These are phyloP conservation scores for Atherinomorus stipes DNA, from an alignment of 2,113 vertebrate genomes.

Conservation along the genomic window DNA sequence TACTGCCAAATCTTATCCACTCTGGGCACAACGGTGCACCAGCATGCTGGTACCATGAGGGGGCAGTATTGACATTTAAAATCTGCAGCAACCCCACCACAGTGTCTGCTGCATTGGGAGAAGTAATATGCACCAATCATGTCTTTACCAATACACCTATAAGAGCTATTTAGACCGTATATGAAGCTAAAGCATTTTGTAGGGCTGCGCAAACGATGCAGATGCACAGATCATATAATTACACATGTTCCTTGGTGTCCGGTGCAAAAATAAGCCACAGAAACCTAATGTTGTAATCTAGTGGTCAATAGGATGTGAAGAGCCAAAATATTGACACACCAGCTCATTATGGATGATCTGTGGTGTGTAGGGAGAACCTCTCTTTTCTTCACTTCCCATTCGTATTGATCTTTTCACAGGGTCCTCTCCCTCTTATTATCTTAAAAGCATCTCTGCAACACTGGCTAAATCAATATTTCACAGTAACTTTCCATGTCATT, in stretches of 20 bases:
- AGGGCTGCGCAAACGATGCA: slow-evolving; percentile 6
- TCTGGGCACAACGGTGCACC: slow-evolving; percentile 24
- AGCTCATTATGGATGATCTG: slow-evolving; percentile 79
- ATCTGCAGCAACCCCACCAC: background rate
- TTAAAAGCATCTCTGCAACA: slow-evolving; percentile 82
- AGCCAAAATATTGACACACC: slow-evolving; percentile 69
- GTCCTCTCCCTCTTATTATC: slow-evolving; percentile 78
- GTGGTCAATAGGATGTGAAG: slow-evolving; percentile 65
- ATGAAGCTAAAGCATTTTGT: slow-evolving; percentile 9
- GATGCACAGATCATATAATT: slow-evolving; percentile 7
- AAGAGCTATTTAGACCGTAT: background rate
- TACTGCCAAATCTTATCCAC: slow-evolving; percentile 16
- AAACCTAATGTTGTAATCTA: slow-evolving; percentile 39
- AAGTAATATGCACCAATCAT: slow-evolving; percentile 25
- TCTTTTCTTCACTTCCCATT: slow-evolving; percentile 75
- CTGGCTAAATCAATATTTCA: slow-evolving; percentile 76
- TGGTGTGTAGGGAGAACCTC: slow-evolving; percentile 73
- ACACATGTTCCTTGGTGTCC: background rate
- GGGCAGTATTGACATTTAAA: slow-evolving; percentile 69
- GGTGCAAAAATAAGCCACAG: slow-evolving; percentile 38
- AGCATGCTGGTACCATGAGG: slow-evolving; percentile 34
- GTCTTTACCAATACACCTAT: slow-evolving; percentile 20
- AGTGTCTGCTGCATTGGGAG: slow-evolving; percentile 33
- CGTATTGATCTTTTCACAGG: slow-evolving; percentile 77
- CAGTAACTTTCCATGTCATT: slow-evolving; percentile 70